Percentiles rank a stretch among this genome's conserved stretches.
Evolutionary conservation across 1,140 invertebrate genomes (phyloP).

Genomic region (Caenorhabditis brenneri): DNA sequence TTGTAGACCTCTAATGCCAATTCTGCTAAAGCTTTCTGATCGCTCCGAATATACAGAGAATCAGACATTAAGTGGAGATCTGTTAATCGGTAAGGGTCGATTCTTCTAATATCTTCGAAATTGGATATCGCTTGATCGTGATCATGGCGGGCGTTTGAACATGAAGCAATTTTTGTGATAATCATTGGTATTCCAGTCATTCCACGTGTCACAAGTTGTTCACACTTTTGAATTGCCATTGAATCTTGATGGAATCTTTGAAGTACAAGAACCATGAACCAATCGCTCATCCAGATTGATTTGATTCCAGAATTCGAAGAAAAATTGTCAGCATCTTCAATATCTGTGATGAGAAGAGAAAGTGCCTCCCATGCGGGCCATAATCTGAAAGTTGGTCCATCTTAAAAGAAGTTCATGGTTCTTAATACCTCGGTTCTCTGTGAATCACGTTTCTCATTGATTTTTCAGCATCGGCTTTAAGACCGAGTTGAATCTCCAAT

Average conservation of each 20-base stretch:
- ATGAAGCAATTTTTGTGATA: slow-evolving; percentile 17
- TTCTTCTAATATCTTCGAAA: slow-evolving; percentile 59
- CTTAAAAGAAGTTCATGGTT: not conserved
- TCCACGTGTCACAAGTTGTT: slow-evolving; percentile 32
- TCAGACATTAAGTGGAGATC: slow-evolving; percentile 44
- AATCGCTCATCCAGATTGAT: slow-evolving; percentile 50
- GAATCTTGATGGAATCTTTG: slow-evolving; percentile 47
- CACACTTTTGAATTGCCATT: slow-evolving; percentile 20
- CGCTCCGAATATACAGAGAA: slow-evolving; percentile 47
- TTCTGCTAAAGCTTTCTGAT: slow-evolving; percentile 87
- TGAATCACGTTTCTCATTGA: not conserved
- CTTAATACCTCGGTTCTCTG: not conserved
- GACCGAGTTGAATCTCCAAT: not conserved
- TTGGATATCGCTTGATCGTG: slow-evolving; percentile 60
- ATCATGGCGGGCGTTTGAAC: slow-evolving; percentile 46
- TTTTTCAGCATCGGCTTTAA: not conserved
- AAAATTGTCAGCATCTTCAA: slow-evolving; percentile 41
- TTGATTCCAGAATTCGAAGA: not conserved
- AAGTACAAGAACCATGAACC: slow-evolving; percentile 42
- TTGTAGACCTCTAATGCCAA: slow-evolving; percentile 89
- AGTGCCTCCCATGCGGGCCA: slow-evolving; percentile 56
- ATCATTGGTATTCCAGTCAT: slow-evolving; percentile 44
- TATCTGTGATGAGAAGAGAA: not conserved
- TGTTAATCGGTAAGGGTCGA: slow-evolving; percentile 64
- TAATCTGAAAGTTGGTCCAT: not conserved